phyloP scores from a whole-genome alignment of 2,888 invertebrate genomes.

The Chalcis sispes region DNA sequence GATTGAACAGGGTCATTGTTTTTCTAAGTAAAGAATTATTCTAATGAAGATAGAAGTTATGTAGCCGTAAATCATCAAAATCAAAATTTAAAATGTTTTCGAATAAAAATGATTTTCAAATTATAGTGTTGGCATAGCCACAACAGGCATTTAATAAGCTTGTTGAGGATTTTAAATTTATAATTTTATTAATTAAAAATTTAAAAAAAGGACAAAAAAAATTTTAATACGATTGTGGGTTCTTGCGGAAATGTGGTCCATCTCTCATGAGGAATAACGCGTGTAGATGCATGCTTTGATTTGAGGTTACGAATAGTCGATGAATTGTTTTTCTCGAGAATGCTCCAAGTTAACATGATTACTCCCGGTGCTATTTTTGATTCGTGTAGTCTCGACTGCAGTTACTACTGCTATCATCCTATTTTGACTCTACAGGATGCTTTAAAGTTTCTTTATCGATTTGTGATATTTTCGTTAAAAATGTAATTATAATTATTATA shows the following conservation, averaged over 20 bases:
- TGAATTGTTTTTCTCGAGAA: neutral
- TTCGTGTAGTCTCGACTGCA: neutral
- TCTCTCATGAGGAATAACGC: constrained; percentile 19
- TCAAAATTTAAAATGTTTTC: neutral
- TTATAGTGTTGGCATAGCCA: neutral
- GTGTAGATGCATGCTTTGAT: neutral
- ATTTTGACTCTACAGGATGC: neutral
- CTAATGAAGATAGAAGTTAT: neutral
- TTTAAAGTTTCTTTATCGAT: constrained; percentile 31
- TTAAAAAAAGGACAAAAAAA: neutral
- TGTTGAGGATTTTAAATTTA: neutral
- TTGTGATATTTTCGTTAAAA: constrained; percentile 10
- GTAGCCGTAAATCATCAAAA: neutral
- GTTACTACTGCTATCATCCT: neutral
- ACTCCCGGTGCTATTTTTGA: neutral
- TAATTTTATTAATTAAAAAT: neutral
- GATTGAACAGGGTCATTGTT: too few relatives aligned
- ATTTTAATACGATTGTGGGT: constrained; percentile 29
- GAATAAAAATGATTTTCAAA: neutral
- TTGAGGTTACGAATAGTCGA: constrained; percentile 28
- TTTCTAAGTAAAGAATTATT: neutral
- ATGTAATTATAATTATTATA: neutral
- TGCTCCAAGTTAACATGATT: constrained; percentile 5
- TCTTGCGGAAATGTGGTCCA: constrained; percentile 47
- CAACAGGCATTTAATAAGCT: neutral